Percentiles rank a stretch among this genome's conserved stretches.
Conservation (phyloP, 92 coral and sea anemone species). For the Heliopora coerulea region DNA sequence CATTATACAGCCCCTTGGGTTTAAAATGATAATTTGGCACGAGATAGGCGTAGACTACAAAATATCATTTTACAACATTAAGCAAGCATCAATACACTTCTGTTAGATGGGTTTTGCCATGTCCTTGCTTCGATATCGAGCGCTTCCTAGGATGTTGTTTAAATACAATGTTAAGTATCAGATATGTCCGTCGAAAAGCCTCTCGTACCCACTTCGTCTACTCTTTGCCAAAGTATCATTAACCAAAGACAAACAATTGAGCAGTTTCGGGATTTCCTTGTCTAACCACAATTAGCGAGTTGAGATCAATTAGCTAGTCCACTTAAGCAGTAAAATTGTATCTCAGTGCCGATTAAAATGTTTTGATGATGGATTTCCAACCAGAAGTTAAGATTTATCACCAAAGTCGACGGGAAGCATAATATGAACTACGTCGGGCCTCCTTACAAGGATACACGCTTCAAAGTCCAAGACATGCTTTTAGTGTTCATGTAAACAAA, state of each 20-base stretch:
- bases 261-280: slow-evolving; percentile 42
- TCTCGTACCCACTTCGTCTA: background rate
- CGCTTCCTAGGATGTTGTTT: too few relatives aligned
- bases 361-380: slow-evolving; percentile 44
- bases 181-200: too few relatives aligned
- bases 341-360: slow-evolving; percentile 38
- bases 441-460: slow-evolving; percentile 21
- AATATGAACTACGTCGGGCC: slow-evolving; percentile 24
- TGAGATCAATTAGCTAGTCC: slow-evolving; percentile 46
- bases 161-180: too few relatives aligned
- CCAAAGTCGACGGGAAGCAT: slow-evolving; percentile 15
- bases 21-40: slow-evolving; percentile 8
- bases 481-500: slow-evolving; percentile 38
- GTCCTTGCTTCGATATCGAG: too few relatives aligned
- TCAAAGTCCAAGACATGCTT: slow-evolving; percentile 5
- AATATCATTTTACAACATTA: background rate
- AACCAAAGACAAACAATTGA: slow-evolving; percentile 43
- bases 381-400: slow-evolving; percentile 28
- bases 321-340: slow-evolving; percentile 44
- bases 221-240: slow-evolving; percentile 32
- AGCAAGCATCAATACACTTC: background rate
- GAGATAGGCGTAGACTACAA: background rate
- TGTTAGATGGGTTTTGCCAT: too few relatives aligned
- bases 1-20: slow-evolving; percentile 18
- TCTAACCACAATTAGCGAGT: slow-evolving; percentile 48